phyloP scores from a whole-genome alignment of 2,888 invertebrate species.

The Conistra vaccinii region DNA sequence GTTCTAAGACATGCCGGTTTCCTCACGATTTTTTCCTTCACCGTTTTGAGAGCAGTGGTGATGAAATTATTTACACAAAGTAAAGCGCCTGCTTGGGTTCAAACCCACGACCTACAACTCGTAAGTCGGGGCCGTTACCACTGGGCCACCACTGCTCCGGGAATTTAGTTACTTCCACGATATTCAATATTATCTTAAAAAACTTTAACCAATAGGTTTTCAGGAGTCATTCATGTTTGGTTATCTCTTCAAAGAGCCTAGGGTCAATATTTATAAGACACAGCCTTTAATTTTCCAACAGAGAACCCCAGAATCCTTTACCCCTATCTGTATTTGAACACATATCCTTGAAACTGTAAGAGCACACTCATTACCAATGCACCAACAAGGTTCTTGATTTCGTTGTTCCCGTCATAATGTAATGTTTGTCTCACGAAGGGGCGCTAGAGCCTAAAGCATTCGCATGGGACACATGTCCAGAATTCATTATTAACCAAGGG shows the following conservation, averaged over 20 bases:
- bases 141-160: no score
- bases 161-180: neutral
- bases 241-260: neutral
- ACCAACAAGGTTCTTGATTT: constrained; percentile 42
- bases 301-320: neutral
- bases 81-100: no score
- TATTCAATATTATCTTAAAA: neutral
- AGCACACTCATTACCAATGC: constrained; percentile 43
- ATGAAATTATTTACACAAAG: no score
- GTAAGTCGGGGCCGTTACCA: no score
- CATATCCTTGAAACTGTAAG: constrained; percentile 23
- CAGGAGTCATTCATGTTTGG: neutral
- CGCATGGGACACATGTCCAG: constrained; percentile 46
- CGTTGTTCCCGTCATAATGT: constrained; percentile 47
- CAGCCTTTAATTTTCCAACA: neutral
- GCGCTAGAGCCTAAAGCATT: constrained; percentile 37
- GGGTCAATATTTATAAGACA: neutral
- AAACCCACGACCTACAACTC: no score
- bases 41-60: no score
- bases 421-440: constrained; percentile 45
- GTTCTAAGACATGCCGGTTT: no score
- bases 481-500: constrained; percentile 58
- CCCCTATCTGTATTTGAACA: constrained; percentile 11
- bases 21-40: no score
- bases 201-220: neutral